Conservation (phyloP, 2,113 vertebrate species). For the Falcunculus frontatus region DNA sequence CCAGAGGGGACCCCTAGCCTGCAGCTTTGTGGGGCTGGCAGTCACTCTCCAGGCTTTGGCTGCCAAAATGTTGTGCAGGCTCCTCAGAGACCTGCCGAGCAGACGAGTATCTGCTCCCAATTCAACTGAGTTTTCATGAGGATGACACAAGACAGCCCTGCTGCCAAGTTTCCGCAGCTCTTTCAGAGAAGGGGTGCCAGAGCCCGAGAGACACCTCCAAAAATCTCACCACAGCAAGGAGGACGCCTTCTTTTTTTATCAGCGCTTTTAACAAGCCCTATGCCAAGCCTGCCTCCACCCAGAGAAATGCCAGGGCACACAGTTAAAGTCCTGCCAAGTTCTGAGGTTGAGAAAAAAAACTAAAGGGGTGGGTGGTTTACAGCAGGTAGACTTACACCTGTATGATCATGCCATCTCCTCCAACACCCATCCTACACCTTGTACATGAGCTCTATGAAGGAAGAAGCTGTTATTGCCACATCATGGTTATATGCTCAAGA, state of each 20-base stretch:
- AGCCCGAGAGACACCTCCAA: neutral
- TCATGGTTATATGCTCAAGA: neutral
- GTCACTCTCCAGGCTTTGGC: neutral
- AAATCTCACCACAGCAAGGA: neutral
- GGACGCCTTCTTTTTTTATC: neutral
- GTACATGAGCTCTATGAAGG: accelerated
- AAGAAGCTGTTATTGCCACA: neutral
- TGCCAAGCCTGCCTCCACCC: neutral
- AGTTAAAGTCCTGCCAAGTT: neutral
- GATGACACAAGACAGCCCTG: slow-evolving; percentile 20
- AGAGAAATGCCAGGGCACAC: neutral
- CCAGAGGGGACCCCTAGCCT: neutral
- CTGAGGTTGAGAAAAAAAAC: neutral
- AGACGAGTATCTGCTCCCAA: neutral
- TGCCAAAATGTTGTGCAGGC: neutral
- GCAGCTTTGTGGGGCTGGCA: neutral
- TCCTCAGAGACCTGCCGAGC: neutral
- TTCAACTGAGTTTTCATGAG: neutral
- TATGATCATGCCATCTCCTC: neutral
- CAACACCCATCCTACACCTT: neutral
- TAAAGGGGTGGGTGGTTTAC: neutral
- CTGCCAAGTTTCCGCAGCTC: slow-evolving; percentile 14
- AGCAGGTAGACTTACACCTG: neutral
- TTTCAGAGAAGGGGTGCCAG: neutral
- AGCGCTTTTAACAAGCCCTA: neutral